Conservation (phyloP, 2,888 invertebrate genomes). For the Campoplex capitator region DNA sequence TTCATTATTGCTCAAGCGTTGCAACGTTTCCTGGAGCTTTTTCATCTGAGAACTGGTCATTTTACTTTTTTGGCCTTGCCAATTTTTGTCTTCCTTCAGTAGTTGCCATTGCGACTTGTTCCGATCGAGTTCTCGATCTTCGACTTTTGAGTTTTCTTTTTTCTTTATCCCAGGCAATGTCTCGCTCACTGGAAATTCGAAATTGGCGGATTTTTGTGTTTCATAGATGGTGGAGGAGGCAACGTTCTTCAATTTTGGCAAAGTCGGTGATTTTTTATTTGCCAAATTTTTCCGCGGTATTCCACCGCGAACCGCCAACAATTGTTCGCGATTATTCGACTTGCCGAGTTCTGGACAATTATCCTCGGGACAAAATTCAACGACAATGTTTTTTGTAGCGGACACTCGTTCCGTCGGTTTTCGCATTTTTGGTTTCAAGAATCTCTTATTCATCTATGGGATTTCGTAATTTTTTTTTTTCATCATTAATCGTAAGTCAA, state of each 20-base stretch:
- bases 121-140: constrained; percentile 20
- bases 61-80: constrained; percentile 54
- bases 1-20: constrained; percentile 66
- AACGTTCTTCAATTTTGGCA: constrained; percentile 30
- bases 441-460: constrained; percentile 15
- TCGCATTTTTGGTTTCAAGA: constrained; percentile 17
- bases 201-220: constrained; percentile 1
- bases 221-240: constrained; percentile 36
- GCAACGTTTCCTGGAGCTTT: constrained; percentile 70
- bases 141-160: neutral
- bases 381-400: constrained; percentile 77
- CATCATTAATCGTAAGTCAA: neutral
- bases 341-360: constrained; percentile 24
- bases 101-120: constrained; percentile 73
- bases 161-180: constrained; percentile 47
- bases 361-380: constrained; percentile 73
- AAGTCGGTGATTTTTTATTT: neutral
- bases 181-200: neutral
- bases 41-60: constrained; percentile 45
- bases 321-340: neutral
- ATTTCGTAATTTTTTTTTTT: neutral
- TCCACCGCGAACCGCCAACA: constrained; percentile 17
- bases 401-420: constrained; percentile 66
- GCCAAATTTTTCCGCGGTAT: constrained; percentile 13
- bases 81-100: constrained; percentile 47